phyloP scores from a whole-genome alignment of 1,140 invertebrate species.

The Heterodera schachtii region DNA sequence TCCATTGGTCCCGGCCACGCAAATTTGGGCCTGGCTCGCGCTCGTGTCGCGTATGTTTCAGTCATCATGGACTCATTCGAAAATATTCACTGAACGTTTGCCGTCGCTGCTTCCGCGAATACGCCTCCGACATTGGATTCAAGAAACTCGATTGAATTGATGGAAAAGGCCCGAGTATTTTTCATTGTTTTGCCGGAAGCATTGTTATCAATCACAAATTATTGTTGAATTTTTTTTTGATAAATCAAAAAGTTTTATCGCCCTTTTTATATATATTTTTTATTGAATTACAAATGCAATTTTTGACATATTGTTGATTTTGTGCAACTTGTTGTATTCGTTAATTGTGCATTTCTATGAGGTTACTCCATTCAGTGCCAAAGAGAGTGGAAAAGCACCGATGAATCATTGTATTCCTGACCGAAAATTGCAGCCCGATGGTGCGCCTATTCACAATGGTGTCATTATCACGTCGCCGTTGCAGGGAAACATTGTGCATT shows the following conservation, averaged over 20 bases:
- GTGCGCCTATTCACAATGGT: not conserved
- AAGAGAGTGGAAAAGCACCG: no score
- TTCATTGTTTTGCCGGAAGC: no score
- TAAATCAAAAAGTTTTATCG: no score
- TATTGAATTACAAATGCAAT: no score
- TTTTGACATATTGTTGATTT: no score
- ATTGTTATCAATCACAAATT: no score
- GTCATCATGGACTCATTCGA: constrained; percentile 88
- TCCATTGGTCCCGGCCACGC: constrained; percentile 93
- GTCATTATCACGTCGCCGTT: constrained; percentile 24
- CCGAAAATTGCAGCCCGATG: constrained; percentile 19
- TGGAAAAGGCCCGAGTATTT: no score
- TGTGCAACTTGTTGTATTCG: no score
- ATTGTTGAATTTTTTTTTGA: no score
- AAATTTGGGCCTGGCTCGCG: constrained; percentile 94
- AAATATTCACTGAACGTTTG: constrained; percentile 98
- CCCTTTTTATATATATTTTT: no score
- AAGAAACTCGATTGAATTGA: constrained; percentile 80
- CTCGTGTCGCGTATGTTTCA: constrained; percentile 92
- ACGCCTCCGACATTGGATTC: constrained; percentile 96
- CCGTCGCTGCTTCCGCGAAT: constrained; percentile 97
- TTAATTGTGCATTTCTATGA: no score
- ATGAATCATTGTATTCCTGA: constrained; percentile 30
- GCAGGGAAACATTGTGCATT: constrained; percentile 12
- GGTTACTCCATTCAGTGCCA: no score